Percentiles rank a stretch among this genome's conserved stretches.
Evolutionary conservation across 30 jellyfish, hydroid and myxozoan genomes (phyloP).

Genomic region (Haliclystus octoradiatus): DNA sequence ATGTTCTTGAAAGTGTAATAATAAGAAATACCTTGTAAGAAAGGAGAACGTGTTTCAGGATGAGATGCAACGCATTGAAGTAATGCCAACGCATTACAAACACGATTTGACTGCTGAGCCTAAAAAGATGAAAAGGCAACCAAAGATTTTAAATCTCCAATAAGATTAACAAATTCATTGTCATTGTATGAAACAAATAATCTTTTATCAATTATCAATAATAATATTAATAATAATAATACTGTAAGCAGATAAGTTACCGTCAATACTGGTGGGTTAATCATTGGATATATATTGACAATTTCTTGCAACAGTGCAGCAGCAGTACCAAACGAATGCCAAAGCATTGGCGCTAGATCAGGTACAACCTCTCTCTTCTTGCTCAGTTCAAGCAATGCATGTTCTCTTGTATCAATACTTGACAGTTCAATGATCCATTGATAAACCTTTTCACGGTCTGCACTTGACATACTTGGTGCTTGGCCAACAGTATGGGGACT

Average conservation of each 20-base stretch:
- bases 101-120: slow-evolving; percentile 98
- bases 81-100: slow-evolving; percentile 91
- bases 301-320: slow-evolving; percentile 95
- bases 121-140: slow-evolving; percentile 3
- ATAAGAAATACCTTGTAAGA: slow-evolving; percentile 65
- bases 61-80: slow-evolving; percentile 99
- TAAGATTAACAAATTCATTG: no score
- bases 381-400: slow-evolving; percentile 91
- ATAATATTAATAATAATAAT: no score
- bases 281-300: slow-evolving; percentile 91
- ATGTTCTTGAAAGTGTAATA: no score
- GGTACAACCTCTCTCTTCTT: slow-evolving; percentile 95
- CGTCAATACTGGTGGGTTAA: slow-evolving; percentile 86
- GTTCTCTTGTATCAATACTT: slow-evolving; percentile 91
- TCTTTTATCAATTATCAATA: no score
- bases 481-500: slow-evolving; percentile 55
- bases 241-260: no score
- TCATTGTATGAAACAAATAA: no score
- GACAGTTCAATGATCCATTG: slow-evolving; percentile 94
- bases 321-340: slow-evolving; percentile 98
- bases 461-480: slow-evolving; percentile 70
- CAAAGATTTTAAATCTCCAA: not conserved
- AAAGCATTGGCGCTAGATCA: slow-evolving; percentile 96
- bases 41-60: slow-evolving; percentile 94
- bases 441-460: slow-evolving; percentile 88